Conservation (phyloP, 2,797 vertebrate genomes). For the Gobio occitaniae region DNA sequence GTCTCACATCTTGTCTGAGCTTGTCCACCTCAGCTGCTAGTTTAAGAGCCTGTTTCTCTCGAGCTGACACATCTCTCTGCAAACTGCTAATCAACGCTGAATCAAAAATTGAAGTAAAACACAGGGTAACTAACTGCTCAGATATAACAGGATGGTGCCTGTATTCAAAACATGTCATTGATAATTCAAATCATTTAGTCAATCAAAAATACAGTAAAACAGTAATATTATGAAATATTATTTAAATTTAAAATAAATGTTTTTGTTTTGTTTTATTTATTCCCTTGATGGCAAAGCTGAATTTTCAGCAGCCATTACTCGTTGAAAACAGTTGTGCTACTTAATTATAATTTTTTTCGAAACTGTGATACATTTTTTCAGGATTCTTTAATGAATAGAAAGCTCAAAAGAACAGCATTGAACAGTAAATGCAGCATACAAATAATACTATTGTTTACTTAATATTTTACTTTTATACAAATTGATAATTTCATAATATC, state of each 20-base stretch:
- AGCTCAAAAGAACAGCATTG: not conserved
- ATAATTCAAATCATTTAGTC: not conserved
- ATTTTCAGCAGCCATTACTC: not conserved
- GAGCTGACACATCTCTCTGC: constrained; percentile 72
- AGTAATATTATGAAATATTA: not conserved
- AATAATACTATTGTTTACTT: not conserved
- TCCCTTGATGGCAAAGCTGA: not conserved
- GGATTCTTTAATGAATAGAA: not conserved
- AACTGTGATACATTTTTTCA: not conserved
- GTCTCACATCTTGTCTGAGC: constrained; percentile 70
- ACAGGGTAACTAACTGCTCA: not conserved
- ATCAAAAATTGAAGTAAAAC: not conserved
- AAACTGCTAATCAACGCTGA: constrained; percentile 75
- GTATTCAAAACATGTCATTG: not conserved
- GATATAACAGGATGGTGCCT: not conserved
- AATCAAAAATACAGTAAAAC: not conserved
- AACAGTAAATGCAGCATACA: not conserved
- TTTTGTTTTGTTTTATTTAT: not conserved
- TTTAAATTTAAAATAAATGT: not conserved
- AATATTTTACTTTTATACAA: not conserved
- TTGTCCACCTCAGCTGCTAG: constrained; percentile 71
- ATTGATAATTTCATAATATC: not conserved
- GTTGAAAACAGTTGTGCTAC: not conserved
- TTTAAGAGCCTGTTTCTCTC: constrained; percentile 73
- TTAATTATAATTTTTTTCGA: too few species aligned